Evolutionary conservation across 92 coral and sea anemone species (phyloP).

Genomic region (Porites rus): DNA sequence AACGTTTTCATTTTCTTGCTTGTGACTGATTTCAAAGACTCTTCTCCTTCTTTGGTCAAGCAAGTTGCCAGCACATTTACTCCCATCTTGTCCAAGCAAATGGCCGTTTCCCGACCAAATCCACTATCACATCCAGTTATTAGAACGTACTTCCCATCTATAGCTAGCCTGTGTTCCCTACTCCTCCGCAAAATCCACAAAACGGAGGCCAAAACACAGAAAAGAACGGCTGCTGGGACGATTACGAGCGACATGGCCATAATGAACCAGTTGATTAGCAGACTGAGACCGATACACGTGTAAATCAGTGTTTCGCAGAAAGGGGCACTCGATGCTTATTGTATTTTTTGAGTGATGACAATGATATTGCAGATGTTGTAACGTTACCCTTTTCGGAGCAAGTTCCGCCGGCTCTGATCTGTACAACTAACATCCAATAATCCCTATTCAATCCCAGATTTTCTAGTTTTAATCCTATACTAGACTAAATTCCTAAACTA

Average conservation of each 20-base stretch:
- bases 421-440: too few relatives aligned
- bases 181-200: constrained; percentile 11
- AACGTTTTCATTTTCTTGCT: constrained; percentile 54
- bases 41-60: constrained; percentile 70
- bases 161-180: not conserved
- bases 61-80: constrained; percentile 82
- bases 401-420: too few relatives aligned
- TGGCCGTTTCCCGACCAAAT: constrained; percentile 67
- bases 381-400: too few relatives aligned
- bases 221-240: not conserved
- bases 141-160: constrained; percentile 44
- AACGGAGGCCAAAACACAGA: not conserved
- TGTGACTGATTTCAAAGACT: constrained; percentile 42
- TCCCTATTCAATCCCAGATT: too few relatives aligned
- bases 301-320: too few relatives aligned
- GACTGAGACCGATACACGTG: too few relatives aligned
- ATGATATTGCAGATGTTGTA: too few relatives aligned
- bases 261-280: too few relatives aligned
- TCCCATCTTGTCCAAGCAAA: constrained; percentile 76
- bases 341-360: too few relatives aligned
- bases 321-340: too few relatives aligned
- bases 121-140: constrained; percentile 78
- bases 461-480: too few relatives aligned
- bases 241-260: constrained; percentile 12
- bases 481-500: too few relatives aligned